phyloP scores from a whole-genome alignment of 2,113 vertebrate species.

The Xenopus borealis region DNA sequence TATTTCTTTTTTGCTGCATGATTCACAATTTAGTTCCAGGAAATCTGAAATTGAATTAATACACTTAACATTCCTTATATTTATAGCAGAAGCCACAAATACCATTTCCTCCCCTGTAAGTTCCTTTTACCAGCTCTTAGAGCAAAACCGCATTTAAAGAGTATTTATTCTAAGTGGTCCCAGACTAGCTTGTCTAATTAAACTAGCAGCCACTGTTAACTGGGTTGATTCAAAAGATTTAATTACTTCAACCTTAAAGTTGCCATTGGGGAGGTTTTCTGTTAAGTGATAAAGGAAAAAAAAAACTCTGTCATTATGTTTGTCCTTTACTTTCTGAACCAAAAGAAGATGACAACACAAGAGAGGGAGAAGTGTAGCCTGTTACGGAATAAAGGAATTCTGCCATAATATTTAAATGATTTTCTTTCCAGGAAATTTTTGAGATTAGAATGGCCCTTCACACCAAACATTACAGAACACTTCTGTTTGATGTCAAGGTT shows the following conservation, averaged over 20 bases:
- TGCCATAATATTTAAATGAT: constrained; percentile 31
- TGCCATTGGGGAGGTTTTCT: constrained; percentile 41
- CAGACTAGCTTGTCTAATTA: constrained; percentile 43
- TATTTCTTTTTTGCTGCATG: not conserved
- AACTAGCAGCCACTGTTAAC: constrained; percentile 47
- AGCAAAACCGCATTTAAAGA: constrained; percentile 41
- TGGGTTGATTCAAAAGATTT: constrained; percentile 46
- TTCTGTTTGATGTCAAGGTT: too few relatives aligned
- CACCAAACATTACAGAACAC: constrained; percentile 18
- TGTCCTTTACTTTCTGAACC: constrained; percentile 29
- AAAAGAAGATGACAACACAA: constrained; percentile 26
- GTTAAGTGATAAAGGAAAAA: constrained; percentile 39
- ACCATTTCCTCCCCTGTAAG: constrained; percentile 13
- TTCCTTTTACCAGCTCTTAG: constrained; percentile 16
- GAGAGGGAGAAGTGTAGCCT: constrained; percentile 1
- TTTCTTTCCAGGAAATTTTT: constrained; percentile 10
- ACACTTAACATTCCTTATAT: not conserved
- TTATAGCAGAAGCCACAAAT: constrained; percentile 1
- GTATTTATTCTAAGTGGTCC: constrained; percentile 44
- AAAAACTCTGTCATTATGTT: constrained; percentile 29
- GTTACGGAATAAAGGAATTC: not conserved
- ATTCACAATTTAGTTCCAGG: not conserved
- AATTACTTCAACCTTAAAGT: constrained; percentile 45
- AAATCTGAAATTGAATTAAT: not conserved
- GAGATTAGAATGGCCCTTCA: constrained; percentile 16